Evolutionary conservation across 2,113 vertebrate genomes (phyloP), one percentile per base, ranked within the genome.

Genomic region (Erpornis zantholeuca): DNA sequence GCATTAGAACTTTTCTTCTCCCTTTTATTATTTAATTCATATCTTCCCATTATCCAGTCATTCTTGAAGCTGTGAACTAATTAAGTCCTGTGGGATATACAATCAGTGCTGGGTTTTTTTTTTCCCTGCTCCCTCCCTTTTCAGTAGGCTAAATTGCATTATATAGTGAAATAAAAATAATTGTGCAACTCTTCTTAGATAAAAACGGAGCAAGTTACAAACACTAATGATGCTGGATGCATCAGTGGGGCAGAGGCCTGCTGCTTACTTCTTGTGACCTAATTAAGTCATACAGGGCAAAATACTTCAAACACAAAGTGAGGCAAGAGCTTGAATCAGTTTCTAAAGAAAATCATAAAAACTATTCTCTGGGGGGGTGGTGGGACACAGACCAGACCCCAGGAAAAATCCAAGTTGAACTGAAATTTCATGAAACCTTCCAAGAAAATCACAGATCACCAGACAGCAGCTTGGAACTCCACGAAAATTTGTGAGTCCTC

Each of bases 11-110:
- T 96, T 96, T 81, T 88, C 95, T 96, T 96, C 79, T 88, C 94
- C 53, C 90, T 95, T 96, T 92, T 92, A 97, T 97, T 97, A 98
- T 96, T 97, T 95, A 94, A 94, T 97, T 95, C 53, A 28, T 94
- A 79, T 53, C 86, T 90, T 81, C 72, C 92, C 86, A 93, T 97
- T 97, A 97, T 94, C 77, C 23, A 31, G 75, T 11, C 75, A 92
- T 96, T 96, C 96, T 7, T 83, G 94, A 96, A 97, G 94, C 96
- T 88, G 89, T 82, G 93, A 98, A 97, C 94, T 98, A 98, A 98
- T 98, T 98, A 98, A 98, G 97, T 98, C 98, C 98, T 98, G 35
- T 98, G 98, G 98, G 98, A 98, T 96, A 97, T 78, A 92, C 95
- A 97, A 97, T 97, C 96, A 96, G 95, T 85, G 90, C 86, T 86